Percentiles rank a stretch among this genome's conserved stretches.
Evolutionary conservation across 1,140 invertebrate genomes (phyloP).

Genomic region (Drosophila setifemur): DNA sequence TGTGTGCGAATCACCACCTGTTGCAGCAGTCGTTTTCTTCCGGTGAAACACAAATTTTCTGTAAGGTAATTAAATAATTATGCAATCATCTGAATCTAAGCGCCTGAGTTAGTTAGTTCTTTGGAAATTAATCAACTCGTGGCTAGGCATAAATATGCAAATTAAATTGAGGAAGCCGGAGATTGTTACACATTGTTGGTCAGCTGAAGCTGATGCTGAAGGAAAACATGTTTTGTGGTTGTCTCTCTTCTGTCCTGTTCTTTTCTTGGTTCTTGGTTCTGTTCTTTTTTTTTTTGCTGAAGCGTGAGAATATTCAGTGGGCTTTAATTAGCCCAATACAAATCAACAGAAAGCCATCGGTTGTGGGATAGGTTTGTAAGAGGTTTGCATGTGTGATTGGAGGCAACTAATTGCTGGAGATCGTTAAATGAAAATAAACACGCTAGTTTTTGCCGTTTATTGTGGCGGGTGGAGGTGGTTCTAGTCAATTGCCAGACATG

Average conservation of each 20-base stretch:
- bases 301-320: slow-evolving; percentile 76
- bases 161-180: slow-evolving; percentile 66
- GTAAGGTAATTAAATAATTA: slow-evolving; percentile 53
- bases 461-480: slow-evolving; percentile 1
- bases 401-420: slow-evolving; percentile 63
- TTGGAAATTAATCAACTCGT: slow-evolving; percentile 57
- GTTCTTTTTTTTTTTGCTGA: slow-evolving; percentile 8
- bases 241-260: neutral
- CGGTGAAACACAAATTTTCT: neutral
- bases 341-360: slow-evolving; percentile 65
- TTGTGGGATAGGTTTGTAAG: slow-evolving; percentile 10
- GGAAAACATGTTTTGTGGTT: slow-evolving; percentile 48
- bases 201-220: slow-evolving; percentile 16
- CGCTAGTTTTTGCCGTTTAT: slow-evolving; percentile 45
- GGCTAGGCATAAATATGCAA: slow-evolving; percentile 59
- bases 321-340: slow-evolving; percentile 69
- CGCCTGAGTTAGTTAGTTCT: slow-evolving; percentile 5
- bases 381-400: slow-evolving; percentile 41
- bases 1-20: slow-evolving; percentile 24
- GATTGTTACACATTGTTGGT: slow-evolving; percentile 57
- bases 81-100: slow-evolving; percentile 34
- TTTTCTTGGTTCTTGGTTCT: neutral
- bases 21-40: neutral
- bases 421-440: slow-evolving; percentile 51
- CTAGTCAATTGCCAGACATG: slow-evolving; percentile 13